Evolutionary conservation across 2,797 vertebrate species (phyloP), one percentile per base, ranked within the genome.

Genomic region (Ctenopoma multispine): DNA sequence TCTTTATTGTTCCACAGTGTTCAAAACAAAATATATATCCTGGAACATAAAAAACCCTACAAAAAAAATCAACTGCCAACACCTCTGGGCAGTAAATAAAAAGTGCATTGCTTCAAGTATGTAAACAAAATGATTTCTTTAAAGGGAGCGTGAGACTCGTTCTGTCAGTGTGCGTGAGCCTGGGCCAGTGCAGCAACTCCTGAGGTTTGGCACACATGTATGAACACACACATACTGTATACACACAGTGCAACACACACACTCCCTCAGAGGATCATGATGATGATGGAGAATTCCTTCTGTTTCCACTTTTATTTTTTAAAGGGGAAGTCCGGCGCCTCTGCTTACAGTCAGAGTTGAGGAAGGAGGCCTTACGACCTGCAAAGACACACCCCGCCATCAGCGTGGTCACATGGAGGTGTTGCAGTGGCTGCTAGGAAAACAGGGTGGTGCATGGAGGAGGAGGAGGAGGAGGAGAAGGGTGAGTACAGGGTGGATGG

Each of bases 101-200:
- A 94, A 95, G 94, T 95, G 93, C 93, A 92, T 93, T 88, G 62
- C 90, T 94, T 94, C 93, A 93, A 94, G 93, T 93, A 93, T 94
- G 92, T 93, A 94, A 94, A 94, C 91, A 94, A 91, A 92, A 91
- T 59, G 20, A 83, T 81, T 84, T 85, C 44, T 81, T 87, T 84
- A 88, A 89, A 89, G 84, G 82, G 78, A 81, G 21, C 61, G 50
- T 68, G 72, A 77, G 66, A 69, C 72, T 88, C 74, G 20, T 79
- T 78, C 67, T 49, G 70, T 89, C 68, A 63, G 78, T 87, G 89
- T 89, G 75, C 38, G 31, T 44, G 40, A 85, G 83, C 82, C 77
- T 53, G 80, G 77, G 65, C 84, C 79, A 82, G 81, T 77, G 84
- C 81, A 70, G 74, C 51, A 80, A 88, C 89, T 84, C 80, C 81